phyloP scores from a whole-genome alignment of 2,797 vertebrate species.

The Agapornis canus region DNA sequence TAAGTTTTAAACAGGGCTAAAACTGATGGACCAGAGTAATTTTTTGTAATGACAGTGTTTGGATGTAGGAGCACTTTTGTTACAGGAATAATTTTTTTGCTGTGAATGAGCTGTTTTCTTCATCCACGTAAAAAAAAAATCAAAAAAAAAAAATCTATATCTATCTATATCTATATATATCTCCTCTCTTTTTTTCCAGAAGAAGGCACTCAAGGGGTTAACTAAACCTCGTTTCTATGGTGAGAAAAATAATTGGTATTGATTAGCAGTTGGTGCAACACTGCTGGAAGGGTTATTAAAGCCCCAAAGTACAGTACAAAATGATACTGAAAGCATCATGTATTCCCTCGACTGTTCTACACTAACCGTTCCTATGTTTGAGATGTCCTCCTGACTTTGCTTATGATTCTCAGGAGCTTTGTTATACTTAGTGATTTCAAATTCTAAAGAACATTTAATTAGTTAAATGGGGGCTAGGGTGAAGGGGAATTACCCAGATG shows the following conservation, averaged over 20 bases:
- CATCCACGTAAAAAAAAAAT: not conserved
- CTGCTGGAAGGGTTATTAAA: constrained; percentile 75
- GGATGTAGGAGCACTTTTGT: not conserved
- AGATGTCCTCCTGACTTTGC: constrained; percentile 74
- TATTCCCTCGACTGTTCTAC: constrained; percentile 64
- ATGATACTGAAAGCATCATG: constrained; percentile 66
- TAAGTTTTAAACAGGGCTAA: not conserved
- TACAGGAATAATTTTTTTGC: not conserved
- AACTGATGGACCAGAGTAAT: not conserved
- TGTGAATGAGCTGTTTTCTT: not conserved
- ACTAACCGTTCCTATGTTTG: constrained; percentile 60
- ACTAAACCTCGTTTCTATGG: constrained; percentile 55
- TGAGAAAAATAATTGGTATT: constrained; percentile 80
- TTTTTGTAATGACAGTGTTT: not conserved
- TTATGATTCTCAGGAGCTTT: constrained; percentile 74
- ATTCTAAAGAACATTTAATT: constrained; percentile 66
- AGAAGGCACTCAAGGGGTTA: constrained; percentile 59
- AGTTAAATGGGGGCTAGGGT: constrained; percentile 57
- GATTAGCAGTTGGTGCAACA: constrained; percentile 76
- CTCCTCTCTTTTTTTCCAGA: not conserved
- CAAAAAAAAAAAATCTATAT: too few relatives aligned
- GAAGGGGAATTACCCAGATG: constrained; percentile 33
- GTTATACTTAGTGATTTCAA: constrained; percentile 65
- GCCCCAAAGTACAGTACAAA: constrained; percentile 72
- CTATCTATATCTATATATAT: not conserved